A percentile compares a stretch with the other conserved stretches of the same genome.
Conservation (phyloP, 2,113 vertebrate species). For the Cervus canadensis region DNA sequence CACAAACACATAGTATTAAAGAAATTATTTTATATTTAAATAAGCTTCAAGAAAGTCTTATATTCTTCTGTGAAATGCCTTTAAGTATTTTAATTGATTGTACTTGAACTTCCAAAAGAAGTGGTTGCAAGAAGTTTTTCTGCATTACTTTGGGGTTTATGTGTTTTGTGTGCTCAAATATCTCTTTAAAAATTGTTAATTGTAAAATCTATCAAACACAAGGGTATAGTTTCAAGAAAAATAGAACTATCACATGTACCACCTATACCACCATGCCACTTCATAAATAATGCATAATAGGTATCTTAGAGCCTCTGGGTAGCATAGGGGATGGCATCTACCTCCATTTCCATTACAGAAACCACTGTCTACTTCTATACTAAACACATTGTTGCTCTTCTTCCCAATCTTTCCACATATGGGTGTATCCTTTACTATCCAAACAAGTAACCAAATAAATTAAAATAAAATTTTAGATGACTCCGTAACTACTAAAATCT, state of each 20-base stretch:
- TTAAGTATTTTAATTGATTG: neutral
- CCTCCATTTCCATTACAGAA: neutral
- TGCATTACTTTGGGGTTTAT: neutral
- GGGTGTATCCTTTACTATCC: neutral
- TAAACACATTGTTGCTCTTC: neutral
- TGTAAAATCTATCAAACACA: neutral
- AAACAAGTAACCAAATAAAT: neutral
- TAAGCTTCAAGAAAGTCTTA: constrained; percentile 3
- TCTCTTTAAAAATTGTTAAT: neutral
- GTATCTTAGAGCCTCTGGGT: neutral
- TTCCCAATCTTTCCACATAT: neutral
- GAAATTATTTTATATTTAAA: neutral
- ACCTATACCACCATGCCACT: too few species aligned
- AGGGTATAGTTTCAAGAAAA: neutral
- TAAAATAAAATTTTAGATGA: neutral
- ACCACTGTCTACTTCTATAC: neutral
- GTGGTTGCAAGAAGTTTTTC: neutral
- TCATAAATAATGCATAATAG: neutral
- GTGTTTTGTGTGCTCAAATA: neutral
- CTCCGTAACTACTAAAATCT: neutral
- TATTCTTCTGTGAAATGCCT: neutral
- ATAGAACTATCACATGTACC: neutral
- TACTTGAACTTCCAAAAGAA: neutral
- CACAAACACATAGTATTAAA: neutral
- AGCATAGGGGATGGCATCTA: neutral